Evolutionary conservation across 2,888 invertebrate genomes (phyloP), one percentile per base, ranked within the genome.

Genomic region (Cataglyphis altisquamis): DNA sequence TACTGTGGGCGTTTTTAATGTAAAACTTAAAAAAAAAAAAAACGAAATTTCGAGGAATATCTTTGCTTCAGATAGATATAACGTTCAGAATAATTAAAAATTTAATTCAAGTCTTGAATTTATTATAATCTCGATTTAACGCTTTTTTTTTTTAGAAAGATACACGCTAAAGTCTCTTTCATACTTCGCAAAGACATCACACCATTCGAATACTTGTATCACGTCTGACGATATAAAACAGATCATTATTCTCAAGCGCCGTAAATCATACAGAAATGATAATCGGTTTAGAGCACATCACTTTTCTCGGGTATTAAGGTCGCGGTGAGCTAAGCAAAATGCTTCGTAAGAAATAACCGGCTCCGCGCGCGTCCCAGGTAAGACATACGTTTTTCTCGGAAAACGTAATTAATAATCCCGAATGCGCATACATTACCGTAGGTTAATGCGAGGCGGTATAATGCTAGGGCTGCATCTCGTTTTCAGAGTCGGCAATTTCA

Each of bases 391-490:
- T 90, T 90, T 90, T 83, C 83, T 45, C 81, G 55, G 62, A 74
- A 85, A 86, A 88, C 82, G 86, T 86, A 90, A 90, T 90, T 90
- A 90, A 90, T 90, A 90, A 90, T 84, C 82, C 64, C 73, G 82
- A 86, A 86, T 86, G 78, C 55, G 64, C 84, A 84, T 73, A 82
- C 80, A 82, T 85, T 84, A 81, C 80, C 45, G 68, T 62, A 62
- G 84, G 70, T 83, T 83, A 72, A 73, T 21, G 80, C 67, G 86
- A 84, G 83, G 87, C 82, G 86, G 84, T n/a, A 39, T 83, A 72
- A 82, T 83, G 63, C 75, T 55, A 32, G 32, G 68, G 78, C 84
- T 72, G 87, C 85, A 52, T 83, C 87, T 75, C 62, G 67, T 36
- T 60, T 48, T 60, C n/a, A 63, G 77, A 32, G 29, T 29, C 48